Conservation (phyloP, 2,888 invertebrate species). For the Baronia brevicornis region DNA sequence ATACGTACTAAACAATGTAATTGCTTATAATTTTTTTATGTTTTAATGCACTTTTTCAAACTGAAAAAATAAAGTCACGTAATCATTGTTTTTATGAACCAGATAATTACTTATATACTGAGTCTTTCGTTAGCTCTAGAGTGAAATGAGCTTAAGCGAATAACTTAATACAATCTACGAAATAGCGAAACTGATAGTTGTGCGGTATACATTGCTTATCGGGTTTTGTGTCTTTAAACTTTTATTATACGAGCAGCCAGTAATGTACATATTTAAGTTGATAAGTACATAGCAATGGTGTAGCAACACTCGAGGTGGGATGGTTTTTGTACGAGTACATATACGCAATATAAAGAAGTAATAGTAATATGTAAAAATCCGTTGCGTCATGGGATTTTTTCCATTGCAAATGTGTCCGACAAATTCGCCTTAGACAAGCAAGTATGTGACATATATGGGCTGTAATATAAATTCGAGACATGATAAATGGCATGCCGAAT, state of each 20-base stretch:
- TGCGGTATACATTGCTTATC: constrained; percentile 18
- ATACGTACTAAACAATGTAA: too few species aligned
- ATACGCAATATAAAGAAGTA: constrained; percentile 18
- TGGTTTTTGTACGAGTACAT: constrained; percentile 19
- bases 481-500: too few species aligned
- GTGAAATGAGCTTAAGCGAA: constrained; percentile 23
- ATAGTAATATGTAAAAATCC: constrained; percentile 16
- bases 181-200: constrained; percentile 17
- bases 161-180: constrained; percentile 19
- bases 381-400: constrained; percentile 12
- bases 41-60: too few species aligned
- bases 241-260: constrained; percentile 9
- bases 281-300: constrained; percentile 12
- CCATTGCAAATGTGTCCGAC: too few species aligned
- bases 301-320: constrained; percentile 8
- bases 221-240: constrained; percentile 7
- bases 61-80: background rate
- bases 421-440: too few species aligned
- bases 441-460: too few species aligned
- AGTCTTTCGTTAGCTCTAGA: constrained; percentile 27
- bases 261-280: constrained; percentile 15
- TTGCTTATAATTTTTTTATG: too few species aligned
- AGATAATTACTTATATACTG: constrained; percentile 17
- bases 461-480: too few species aligned
- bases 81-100: constrained; percentile 12